A percentile compares a stretch with the other conserved stretches of the same genome.
Conservation (phyloP, 2,113 vertebrate genomes). For the Casuarius casuarius region DNA sequence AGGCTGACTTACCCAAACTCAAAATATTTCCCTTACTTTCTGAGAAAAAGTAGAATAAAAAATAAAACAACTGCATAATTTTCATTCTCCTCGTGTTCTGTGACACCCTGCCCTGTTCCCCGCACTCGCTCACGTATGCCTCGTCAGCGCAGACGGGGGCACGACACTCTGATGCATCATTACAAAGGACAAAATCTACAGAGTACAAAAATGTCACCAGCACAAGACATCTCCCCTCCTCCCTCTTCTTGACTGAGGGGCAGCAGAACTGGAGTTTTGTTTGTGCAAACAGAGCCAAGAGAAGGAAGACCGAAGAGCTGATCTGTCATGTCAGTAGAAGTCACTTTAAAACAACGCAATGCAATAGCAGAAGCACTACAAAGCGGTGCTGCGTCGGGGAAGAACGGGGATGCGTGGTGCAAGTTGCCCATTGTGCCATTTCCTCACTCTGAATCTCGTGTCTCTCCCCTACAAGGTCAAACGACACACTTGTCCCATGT, state of each 20-base stretch:
- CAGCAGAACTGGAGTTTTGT: neutral
- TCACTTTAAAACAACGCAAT: neutral
- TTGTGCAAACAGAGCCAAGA: neutral
- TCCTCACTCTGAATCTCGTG: neutral
- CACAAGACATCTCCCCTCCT: neutral
- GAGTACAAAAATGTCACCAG: constrained; percentile 11
- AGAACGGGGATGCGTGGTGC: neutral
- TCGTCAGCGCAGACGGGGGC: neutral
- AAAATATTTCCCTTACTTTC: neutral
- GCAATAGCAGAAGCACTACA: neutral
- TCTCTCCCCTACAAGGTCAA: neutral
- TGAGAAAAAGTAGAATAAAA: neutral
- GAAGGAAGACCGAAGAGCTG: neutral
- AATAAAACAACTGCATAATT: neutral
- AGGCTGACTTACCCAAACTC: neutral
- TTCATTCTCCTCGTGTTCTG: neutral
- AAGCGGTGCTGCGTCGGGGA: neutral
- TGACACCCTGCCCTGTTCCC: constrained; percentile 9
- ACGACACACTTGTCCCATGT: accelerated
- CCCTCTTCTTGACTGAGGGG: neutral
- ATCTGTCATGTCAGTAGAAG: neutral
- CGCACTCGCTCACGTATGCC: neutral
- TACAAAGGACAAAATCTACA: neutral
- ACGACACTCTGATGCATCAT: neutral
- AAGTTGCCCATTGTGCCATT: neutral